Evolutionary conservation across 2,888 invertebrate genomes (phyloP).

Genomic region (Dendrolimus pini): DNA sequence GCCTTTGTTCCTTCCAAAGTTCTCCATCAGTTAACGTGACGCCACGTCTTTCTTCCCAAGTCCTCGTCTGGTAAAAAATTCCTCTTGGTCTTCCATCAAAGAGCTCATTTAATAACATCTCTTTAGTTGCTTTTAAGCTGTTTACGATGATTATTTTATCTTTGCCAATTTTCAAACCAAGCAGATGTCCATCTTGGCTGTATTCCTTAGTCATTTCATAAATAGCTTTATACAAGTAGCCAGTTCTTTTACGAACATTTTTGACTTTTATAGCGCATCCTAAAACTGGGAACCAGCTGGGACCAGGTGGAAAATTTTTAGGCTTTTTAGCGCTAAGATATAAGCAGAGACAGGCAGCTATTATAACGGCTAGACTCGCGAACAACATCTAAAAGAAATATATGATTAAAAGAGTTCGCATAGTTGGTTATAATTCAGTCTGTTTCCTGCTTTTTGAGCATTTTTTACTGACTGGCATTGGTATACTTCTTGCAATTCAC

Average conservation of each 20-base stretch:
- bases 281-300: constrained; percentile 87
- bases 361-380: constrained; percentile 42
- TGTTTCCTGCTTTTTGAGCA: too few relatives aligned
- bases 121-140: constrained; percentile 80
- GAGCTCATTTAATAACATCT: constrained; percentile 85
- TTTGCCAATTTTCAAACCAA: constrained; percentile 86
- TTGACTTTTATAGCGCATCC: constrained; percentile 83
- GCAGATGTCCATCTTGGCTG: constrained; percentile 65
- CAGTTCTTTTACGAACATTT: constrained; percentile 79
- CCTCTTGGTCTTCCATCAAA: constrained; percentile 88
- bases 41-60: constrained; percentile 85
- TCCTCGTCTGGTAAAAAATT: constrained; percentile 84
- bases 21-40: constrained; percentile 84
- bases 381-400: constrained; percentile 67
- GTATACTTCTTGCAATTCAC: too few relatives aligned
- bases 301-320: constrained; percentile 87
- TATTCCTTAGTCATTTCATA: constrained; percentile 78
- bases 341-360: constrained; percentile 77
- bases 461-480: too few relatives aligned
- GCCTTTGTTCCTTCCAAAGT: constrained; percentile 84
- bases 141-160: constrained; percentile 85
- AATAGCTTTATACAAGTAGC: constrained; percentile 82
- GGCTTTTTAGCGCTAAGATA: constrained; percentile 84
- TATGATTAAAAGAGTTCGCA: too few relatives aligned
- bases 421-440: too few relatives aligned